Evolutionary conservation across 2,113 vertebrate genomes (phyloP), one percentile per base, ranked within the genome.

Genomic region (Gopherus flavomarginatus): DNA sequence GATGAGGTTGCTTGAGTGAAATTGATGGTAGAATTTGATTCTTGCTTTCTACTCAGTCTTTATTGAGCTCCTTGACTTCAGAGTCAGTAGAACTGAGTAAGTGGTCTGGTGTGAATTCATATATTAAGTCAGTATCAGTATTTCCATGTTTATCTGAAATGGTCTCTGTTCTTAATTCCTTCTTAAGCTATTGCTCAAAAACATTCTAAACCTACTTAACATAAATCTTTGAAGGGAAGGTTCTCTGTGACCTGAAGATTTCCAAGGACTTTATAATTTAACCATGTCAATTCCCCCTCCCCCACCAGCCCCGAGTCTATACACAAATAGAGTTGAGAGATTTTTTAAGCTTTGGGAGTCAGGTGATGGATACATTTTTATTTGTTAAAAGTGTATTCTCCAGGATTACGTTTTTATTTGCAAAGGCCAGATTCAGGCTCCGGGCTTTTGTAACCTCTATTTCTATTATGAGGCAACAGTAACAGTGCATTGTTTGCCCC

Each of bases 331-430:
- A 75, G 81, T 53, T 65, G 82, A 72, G 21, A 0, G 89, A 13
- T 93, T 93, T 53, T 87, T 90, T 78, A 24, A 29, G 75, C 90
- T 47, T 50, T 91, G 8, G 47, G 50, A 83, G 26, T 57, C 42
- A 52, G 83, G 29, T 89, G 49, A 86, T 83, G 6, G 2, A 57
- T 78, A 11, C 82, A 17, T 78, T 50, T 94, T 26, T 54, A 57
- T 91, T 96, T 94, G 26, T 53, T 75, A 79, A 6, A 59, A 38
- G 69, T 92, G 95, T 50, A 47, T 81, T n/a, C 52, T n/a, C 31
- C 42, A 52, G 59, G 88, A 56, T 85, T 91, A 53, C 3, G 1
- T 47, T 93, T 82, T 77, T 82, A 85, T 93, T 92, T 86, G 80
- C 87, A 86, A 87, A 65, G 83, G 22, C 49, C 65, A 89, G 27